These are phyloP conservation scores for Tenthredo mesomela DNA, from an alignment of 2,888 invertebrate genomes.

Conservation along the genomic window DNA sequence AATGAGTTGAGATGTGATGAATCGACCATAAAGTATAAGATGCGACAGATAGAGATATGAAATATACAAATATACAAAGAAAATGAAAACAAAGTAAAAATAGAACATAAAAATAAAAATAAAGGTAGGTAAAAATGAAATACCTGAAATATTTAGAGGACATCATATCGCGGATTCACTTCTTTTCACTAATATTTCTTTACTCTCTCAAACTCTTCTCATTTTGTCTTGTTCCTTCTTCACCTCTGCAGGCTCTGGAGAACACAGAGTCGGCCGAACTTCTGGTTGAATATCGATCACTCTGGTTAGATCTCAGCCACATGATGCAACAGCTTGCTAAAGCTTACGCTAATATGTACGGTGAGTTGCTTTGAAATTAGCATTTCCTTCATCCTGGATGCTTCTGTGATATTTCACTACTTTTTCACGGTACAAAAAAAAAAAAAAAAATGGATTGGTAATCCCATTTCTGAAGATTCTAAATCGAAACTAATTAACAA, in stretches of 20 bases:
- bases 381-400: not conserved
- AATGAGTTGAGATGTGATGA: no score
- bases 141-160: not conserved
- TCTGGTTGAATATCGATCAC: slow-evolving; percentile 84
- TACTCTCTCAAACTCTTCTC: not conserved
- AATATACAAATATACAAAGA: no score
- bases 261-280: slow-evolving; percentile 83
- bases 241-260: slow-evolving; percentile 78
- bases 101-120: no score
- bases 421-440: not conserved
- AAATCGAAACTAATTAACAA: not conserved
- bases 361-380: slow-evolving; percentile 11
- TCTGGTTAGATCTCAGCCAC: slow-evolving; percentile 87
- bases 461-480: not conserved
- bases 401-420: not conserved
- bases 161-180: not conserved
- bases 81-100: no score
- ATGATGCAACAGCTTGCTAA: slow-evolving; percentile 88
- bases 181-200: no score
- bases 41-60: no score
- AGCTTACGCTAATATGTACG: slow-evolving; percentile 89
- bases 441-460: not conserved
- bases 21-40: no score
- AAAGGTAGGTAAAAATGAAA: no score
- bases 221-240: not conserved